Evolutionary conservation across 2,888 invertebrate species (phyloP).

Genomic region (Tricholauxania praeusta): DNA sequence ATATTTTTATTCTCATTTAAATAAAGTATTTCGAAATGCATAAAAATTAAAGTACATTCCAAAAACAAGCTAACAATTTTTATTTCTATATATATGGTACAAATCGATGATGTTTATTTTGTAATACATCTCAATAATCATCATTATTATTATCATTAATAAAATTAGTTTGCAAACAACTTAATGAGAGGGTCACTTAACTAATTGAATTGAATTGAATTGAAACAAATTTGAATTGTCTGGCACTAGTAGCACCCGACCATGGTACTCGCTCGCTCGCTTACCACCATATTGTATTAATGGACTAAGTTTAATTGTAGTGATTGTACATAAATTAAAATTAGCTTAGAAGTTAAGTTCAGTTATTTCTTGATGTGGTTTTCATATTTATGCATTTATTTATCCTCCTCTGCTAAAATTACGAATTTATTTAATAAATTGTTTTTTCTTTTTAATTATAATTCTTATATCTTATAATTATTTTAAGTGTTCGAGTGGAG

Average conservation of each 20-base stretch:
- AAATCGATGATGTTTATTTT: not conserved
- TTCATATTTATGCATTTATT: slow-evolving; percentile 15
- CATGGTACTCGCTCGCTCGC: too few species aligned
- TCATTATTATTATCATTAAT: too few species aligned
- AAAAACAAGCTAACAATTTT: slow-evolving; percentile 8
- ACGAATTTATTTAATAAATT: slow-evolving; percentile 8
- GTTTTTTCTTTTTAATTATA: not conserved
- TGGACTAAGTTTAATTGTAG: slow-evolving; percentile 14
- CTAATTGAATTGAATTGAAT: not conserved
- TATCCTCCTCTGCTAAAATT: not conserved
- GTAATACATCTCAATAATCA: too few species aligned
- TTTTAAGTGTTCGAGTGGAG: slow-evolving; percentile 22
- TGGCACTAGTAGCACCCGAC: too few species aligned
- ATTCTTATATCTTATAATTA: slow-evolving; percentile 2
- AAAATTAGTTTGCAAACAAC: not conserved
- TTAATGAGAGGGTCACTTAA: slow-evolving; percentile 4
- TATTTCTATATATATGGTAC: slow-evolving; percentile 3
- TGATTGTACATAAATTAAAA: slow-evolving; percentile 25
- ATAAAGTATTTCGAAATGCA: slow-evolving; percentile 15
- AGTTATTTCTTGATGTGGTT: not conserved
- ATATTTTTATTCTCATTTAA: not conserved
- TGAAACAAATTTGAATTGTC: too few species aligned
- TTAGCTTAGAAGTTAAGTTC: not conserved
- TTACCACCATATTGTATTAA: not conserved
- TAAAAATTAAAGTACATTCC: slow-evolving; percentile 11